Conservation (phyloP, 2,113 vertebrate species). For the Hyaena hyaena region DNA sequence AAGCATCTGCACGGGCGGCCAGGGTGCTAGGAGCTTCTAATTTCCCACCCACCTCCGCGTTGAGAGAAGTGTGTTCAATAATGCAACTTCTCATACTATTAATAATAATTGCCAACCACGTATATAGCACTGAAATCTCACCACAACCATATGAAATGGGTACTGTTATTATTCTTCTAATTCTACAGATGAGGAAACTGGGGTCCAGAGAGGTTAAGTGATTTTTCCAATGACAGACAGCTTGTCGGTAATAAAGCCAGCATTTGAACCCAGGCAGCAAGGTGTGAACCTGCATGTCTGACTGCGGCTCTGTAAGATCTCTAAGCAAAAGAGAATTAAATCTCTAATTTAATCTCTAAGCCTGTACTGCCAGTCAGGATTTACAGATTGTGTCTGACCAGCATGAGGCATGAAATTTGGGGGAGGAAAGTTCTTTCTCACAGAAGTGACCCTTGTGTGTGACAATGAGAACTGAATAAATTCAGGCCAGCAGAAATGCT, state of each 20-base stretch:
- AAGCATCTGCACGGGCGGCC: background rate
- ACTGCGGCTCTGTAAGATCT: background rate
- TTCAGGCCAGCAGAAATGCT: background rate
- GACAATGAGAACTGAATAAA: slow-evolving; percentile 23
- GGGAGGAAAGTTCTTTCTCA: background rate
- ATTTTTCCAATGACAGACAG: background rate
- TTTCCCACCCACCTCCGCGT: background rate
- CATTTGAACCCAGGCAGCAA: background rate
- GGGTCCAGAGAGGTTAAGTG: background rate
- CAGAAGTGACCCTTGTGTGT: background rate
- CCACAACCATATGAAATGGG: background rate
- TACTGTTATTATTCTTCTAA: background rate
- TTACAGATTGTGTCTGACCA: background rate
- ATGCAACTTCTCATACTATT: background rate
- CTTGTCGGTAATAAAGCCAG: slow-evolving; percentile 25
- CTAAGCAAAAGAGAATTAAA: background rate
- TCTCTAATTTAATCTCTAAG: background rate
- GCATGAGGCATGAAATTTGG: background rate
- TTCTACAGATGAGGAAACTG: background rate
- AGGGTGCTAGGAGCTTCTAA: background rate
- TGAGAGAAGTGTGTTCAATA: background rate
- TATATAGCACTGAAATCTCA: background rate
- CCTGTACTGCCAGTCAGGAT: background rate
- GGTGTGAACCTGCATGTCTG: background rate
- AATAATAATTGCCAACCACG: background rate